These are phyloP conservation scores for Phylloscopus whistleri DNA, from an alignment of 2,113 vertebrate species.

Conservation along the genomic window DNA sequence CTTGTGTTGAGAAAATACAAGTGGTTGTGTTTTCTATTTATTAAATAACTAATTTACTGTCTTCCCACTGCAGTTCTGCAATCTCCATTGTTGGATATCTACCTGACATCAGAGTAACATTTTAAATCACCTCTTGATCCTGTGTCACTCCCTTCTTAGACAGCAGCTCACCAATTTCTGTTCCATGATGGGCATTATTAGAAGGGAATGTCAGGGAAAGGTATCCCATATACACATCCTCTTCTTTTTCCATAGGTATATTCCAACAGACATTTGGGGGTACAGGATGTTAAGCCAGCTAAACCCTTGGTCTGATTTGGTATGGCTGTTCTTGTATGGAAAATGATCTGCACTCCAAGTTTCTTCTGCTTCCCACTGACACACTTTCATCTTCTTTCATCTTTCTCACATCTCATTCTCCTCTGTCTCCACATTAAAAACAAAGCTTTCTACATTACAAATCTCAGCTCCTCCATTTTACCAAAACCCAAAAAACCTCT, in stretches of 20 bases:
- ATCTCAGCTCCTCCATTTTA: neutral
- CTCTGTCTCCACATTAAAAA: neutral
- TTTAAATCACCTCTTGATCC: neutral
- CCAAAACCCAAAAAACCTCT: neutral
- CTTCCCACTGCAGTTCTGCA: neutral
- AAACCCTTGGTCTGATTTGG: neutral
- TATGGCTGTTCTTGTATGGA: neutral
- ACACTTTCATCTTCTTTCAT: neutral
- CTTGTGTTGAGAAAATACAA: neutral
- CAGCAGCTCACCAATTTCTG: neutral
- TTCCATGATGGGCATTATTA: neutral
- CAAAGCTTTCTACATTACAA: neutral
- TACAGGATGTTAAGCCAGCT: neutral
- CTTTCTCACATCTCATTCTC: neutral
- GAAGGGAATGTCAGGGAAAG: neutral
- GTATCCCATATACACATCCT: neutral
- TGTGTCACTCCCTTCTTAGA: neutral
- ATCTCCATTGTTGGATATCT: neutral
- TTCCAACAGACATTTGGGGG: neutral
- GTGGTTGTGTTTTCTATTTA: accelerated
- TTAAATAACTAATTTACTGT: neutral
- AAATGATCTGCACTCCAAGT: neutral
- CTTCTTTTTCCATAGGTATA: neutral
- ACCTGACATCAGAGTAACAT: neutral
- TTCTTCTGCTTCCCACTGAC: neutral